Evolutionary conservation across 2,113 vertebrate genomes (phyloP), one percentile per base, ranked within the genome.

Genomic region (Shinisaurus crocodilurus): DNA sequence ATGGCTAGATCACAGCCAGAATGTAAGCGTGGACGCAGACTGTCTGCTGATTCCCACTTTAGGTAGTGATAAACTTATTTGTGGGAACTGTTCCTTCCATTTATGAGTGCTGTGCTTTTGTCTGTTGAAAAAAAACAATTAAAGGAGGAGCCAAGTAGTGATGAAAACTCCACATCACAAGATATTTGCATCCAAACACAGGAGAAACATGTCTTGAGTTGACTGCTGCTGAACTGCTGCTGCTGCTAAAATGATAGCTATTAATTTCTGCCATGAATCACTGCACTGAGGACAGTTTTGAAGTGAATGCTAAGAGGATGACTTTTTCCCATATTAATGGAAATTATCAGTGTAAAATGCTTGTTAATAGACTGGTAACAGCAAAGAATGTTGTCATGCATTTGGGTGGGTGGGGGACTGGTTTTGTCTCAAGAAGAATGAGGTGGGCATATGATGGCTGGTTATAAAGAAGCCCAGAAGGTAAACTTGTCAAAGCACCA

Each of bases 241-340:
- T 63, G n/a, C 74, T 90, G 88, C 85, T 92, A 77, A 91, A 88
- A 88, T 69, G 32, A 40, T 69, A 67, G 45, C 60, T 93, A 93
- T 92, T 80, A 94, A 80, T 94, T 90, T 94, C 92, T 94, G n/a
- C 6, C 60, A 32, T 76, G 80, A 91, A 90, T 80, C 84, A 84
- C 80, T 79, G 43, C 80, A 88, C 93, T 94, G 86, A 45, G 85
- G 89, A 92, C 34, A 69, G 82, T 86, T 95, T 92, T 3, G 1
- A 92, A 94, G 89, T 87, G 34, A 86, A 86, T 89, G 94, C 82
- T 92, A 93, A 93, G 90, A 89, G 6, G 40, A 40, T 74, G 5
- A 91, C 93, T 91, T 86, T 92, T 87, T 79, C 63, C 48, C 25
- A 81, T 10, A 67, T 88, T 60, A 57, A 85, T 37, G 40, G 29